phyloP scores from a whole-genome alignment of 2,797 vertebrate genomes.

The Delichon dasypus region DNA sequence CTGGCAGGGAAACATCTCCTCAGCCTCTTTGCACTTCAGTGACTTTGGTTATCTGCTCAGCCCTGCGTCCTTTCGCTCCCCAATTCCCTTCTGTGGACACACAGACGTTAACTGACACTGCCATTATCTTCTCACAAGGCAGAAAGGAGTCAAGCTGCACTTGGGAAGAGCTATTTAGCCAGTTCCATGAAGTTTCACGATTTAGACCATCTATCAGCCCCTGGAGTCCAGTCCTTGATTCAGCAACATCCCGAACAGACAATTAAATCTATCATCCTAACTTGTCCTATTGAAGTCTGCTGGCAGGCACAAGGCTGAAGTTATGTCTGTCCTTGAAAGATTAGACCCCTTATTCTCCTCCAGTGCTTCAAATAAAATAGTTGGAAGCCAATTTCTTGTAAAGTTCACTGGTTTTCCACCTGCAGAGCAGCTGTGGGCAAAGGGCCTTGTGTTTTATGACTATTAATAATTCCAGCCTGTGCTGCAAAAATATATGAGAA shows the following conservation, averaged over 20 bases:
- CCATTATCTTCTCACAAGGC: background rate
- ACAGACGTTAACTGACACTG: background rate
- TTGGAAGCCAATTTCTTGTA: conserved; percentile 57
- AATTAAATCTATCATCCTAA: conserved; percentile 22
- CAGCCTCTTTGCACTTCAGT: background rate
- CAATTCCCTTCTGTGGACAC: background rate
- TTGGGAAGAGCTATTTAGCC: background rate
- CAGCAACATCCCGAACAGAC: background rate
- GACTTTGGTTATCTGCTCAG: background rate
- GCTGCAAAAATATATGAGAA: conserved; percentile 46
- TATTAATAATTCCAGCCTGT: conserved; percentile 53
- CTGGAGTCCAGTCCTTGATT: conserved; percentile 7
- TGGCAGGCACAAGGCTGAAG: conserved; percentile 29
- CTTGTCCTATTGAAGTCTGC: background rate
- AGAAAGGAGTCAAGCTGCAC: conserved; percentile 13
- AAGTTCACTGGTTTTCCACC: conserved; percentile 34
- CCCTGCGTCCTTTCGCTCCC: background rate
- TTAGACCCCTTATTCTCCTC: conserved; percentile 40
- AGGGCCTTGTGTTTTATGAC: conserved; percentile 47
- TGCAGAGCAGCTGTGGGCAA: conserved; percentile 41
- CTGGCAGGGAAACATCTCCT: background rate
- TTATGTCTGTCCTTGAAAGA: conserved; percentile 43
- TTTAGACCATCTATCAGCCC: conserved; percentile 5
- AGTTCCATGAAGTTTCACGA: background rate
- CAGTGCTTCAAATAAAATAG: conserved; percentile 47